These are phyloP conservation scores for Acrossocheilus fasciatus DNA, from an alignment of 2,797 vertebrate genomes.

Conservation along the genomic window DNA sequence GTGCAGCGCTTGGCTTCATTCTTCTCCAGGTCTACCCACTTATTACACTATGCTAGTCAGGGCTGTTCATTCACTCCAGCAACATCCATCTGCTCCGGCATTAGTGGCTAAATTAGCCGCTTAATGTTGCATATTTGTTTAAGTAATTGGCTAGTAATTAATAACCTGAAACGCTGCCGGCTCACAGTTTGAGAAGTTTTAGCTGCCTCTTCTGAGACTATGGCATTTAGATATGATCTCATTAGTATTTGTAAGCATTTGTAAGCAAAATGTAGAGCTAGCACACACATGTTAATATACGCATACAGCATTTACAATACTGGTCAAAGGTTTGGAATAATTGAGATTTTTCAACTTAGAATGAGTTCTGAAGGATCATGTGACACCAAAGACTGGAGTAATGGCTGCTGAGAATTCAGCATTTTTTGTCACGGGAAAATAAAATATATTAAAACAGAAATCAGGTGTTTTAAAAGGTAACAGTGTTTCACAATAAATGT, in stretches of 20 bases:
- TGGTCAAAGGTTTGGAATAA: background rate
- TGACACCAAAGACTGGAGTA: too few relatives aligned
- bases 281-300: background rate
- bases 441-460: background rate
- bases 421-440: background rate
- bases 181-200: slow-evolving; percentile 41
- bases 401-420: background rate
- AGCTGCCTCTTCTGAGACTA: background rate
- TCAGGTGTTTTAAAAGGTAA: background rate
- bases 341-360: too few relatives aligned
- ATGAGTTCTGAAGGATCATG: background rate
- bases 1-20: slow-evolving; percentile 46
- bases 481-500: background rate
- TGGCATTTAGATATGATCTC: background rate
- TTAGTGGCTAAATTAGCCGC: slow-evolving; percentile 80
- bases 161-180: slow-evolving; percentile 70
- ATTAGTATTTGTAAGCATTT: slow-evolving; percentile 5
- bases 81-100: slow-evolving; percentile 79
- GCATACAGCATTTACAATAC: background rate
- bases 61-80: slow-evolving; percentile 56
- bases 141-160: slow-evolving; percentile 84
- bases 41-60: slow-evolving; percentile 28
- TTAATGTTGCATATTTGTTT: slow-evolving; percentile 83
- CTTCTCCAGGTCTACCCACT: slow-evolving; percentile 31
- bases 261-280: background rate